Evolutionary conservation across 1,140 invertebrate genomes (phyloP), one percentile per base, ranked within the genome.

Genomic region (Drosophila arawakana): DNA sequence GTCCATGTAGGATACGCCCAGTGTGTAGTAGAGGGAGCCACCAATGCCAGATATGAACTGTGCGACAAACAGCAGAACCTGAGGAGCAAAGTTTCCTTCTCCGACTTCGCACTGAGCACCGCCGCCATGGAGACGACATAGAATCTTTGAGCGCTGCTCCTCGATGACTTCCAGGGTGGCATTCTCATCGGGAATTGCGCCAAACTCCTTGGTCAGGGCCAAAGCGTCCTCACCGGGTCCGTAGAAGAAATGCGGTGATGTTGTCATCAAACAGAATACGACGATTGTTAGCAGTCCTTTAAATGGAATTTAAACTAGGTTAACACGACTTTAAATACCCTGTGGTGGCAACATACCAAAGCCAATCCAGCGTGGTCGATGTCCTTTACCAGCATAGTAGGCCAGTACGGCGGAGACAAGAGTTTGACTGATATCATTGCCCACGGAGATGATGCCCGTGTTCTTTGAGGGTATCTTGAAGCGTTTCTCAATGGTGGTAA

Each of bases 401-500:
- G 85, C 86, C 37, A 91, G 34, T 7, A 91, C 72, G 0, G 81
- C 80, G 0, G 90, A 90, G 3, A 78, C 83, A 39, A 90, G 18
- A 3, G 81, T 82, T 44, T 91, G 82, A 10, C 82, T 91, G 0
- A 91, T 81, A 6, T 91, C 95, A 89, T 96, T 96, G 10, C 95
- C 95, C 52, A 96, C 95, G 13, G 95, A 95, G 71, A 96, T 96
- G 52, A 96, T 93, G 46, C 95, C 96, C 59, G 95, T 96, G 37
- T 95, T 95, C 91, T 95, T 94, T 7, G 95, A 96, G 0, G 96
- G 95, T 81, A 97, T 96, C 80, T 96, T 96, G 86, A 96, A 97
- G 73, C 96, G 93, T 82, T 97, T 97, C 89, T 97, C 96, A 30
- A 97, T 93, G 0, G 96, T 97, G 35, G 96, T 96, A 46, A 97